Evolutionary conservation across 2,888 invertebrate species (phyloP), one percentile per base, ranked within the genome.

Genomic region (Podotricha telesiphe): DNA sequence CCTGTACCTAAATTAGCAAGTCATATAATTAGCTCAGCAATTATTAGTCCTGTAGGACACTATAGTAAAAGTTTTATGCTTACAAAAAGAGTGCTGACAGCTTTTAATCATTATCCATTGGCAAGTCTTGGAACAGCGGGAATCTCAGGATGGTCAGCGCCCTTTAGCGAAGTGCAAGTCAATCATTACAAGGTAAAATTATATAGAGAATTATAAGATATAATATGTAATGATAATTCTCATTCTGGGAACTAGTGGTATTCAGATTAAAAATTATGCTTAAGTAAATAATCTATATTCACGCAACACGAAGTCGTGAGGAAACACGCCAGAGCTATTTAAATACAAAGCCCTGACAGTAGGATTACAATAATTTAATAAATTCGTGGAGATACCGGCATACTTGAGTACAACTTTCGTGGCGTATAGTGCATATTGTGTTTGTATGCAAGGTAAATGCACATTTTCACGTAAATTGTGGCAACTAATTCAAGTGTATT

Each of bases 91-190:
- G 94, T 96, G 37, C 86, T 96, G 77, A 95, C 95, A 58, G 95
- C 96, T 50, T 96, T 96, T 86, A 96, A 96, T 84, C 96, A 96
- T 82, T 96, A 96, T 79, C 95, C 96, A 5, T 83, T 96, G 74
- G 93, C 94, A 68, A 93, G 94, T 68, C 80, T 96, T 34, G 94
- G 93, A 64, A 88, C 93, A 10, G 90, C 94, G 17, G 91, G 94
- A 20, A 90, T 93, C 74, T 86, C 91, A 17, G 93, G 93, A 48
- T 94, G 94, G 89, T 91, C 94, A 73, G 92, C 96, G 73, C 94
- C 94, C 56, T 89, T 93, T 37, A 84, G 82, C 56, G 91, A 94
- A 78, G 95, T 94, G 51, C 95, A 95, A 79, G 93, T 96, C 76
- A 95, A 96, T 80, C 96, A 96, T 87, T 95, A 96, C 79, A 94